Conservation (phyloP, 37 sponge, comb jelly and placozoan genomes). For the Eunapius fragilis region DNA sequence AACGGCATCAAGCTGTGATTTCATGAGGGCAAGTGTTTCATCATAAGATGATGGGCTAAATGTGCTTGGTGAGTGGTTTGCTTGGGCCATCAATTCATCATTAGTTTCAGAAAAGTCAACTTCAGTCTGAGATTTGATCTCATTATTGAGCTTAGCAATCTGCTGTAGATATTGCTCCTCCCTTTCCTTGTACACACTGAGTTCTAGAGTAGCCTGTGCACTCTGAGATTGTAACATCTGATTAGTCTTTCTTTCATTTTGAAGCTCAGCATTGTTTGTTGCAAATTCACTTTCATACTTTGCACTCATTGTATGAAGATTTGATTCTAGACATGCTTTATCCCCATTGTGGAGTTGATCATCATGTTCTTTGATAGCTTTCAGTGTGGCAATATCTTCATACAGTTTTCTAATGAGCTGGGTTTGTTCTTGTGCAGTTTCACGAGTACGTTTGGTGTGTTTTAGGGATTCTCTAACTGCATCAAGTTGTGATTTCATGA, state of each 20-base stretch:
- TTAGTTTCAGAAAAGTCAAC: background rate
- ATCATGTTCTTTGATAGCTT: background rate
- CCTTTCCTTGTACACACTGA: background rate
- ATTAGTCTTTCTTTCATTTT: background rate
- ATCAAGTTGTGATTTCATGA: background rate
- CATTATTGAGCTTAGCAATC: background rate
- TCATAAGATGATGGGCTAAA: background rate
- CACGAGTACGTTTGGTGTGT: background rate
- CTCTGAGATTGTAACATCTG: background rate
- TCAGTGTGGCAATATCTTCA: background rate
- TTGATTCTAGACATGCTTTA: background rate
- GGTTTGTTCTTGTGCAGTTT: background rate
- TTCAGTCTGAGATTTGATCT: background rate
- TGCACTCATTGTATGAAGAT: background rate
- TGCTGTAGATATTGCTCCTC: background rate
- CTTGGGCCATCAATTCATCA: background rate
- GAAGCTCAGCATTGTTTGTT: background rate
- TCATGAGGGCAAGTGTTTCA: constrained; percentile 48
- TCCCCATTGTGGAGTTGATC: background rate
- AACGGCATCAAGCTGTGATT: constrained; percentile 48
- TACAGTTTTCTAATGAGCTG: background rate
- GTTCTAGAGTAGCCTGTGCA: background rate
- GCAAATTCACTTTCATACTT: background rate
- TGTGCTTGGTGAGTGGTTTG: background rate
- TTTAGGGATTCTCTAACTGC: background rate